Conservation (phyloP, 2,797 vertebrate genomes). For the Halcyon chelicuti region DNA sequence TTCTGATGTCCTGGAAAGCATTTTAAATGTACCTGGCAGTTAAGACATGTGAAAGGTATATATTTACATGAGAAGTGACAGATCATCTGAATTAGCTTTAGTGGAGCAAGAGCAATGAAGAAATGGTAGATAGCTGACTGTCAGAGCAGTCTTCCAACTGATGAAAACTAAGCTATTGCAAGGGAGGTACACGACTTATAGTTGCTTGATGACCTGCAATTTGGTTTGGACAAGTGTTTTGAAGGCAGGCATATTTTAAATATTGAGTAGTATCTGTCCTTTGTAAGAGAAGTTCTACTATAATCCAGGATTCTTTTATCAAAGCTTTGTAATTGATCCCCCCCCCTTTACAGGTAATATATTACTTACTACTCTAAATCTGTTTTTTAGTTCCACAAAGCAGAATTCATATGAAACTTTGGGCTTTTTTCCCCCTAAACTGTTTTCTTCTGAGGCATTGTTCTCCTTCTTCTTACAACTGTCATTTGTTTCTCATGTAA, state of each 20-base stretch:
- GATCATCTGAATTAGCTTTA: background rate
- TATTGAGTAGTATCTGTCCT: background rate
- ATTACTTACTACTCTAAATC: background rate
- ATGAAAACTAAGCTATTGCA: background rate
- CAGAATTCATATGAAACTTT: background rate
- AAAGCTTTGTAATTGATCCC: background rate
- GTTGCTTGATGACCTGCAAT: background rate
- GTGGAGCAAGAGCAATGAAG: background rate
- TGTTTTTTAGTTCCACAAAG: background rate
- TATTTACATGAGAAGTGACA: background rate
- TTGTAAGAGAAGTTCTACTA: background rate
- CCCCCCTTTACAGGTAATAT: background rate
- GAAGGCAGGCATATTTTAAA: background rate
- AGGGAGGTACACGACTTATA: background rate
- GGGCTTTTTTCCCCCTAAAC: background rate
- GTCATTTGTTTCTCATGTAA: constrained; percentile 14
- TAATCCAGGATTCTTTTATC: background rate
- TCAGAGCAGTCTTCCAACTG: background rate
- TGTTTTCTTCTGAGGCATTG: background rate
- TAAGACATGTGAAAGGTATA: background rate
- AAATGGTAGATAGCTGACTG: background rate
- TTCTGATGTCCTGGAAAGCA: background rate
- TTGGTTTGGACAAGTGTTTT: background rate
- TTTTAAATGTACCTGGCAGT: background rate
- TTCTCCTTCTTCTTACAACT: background rate